Evolutionary conservation across 1,140 invertebrate species (phyloP).

Genomic region (Tribolium madens): DNA sequence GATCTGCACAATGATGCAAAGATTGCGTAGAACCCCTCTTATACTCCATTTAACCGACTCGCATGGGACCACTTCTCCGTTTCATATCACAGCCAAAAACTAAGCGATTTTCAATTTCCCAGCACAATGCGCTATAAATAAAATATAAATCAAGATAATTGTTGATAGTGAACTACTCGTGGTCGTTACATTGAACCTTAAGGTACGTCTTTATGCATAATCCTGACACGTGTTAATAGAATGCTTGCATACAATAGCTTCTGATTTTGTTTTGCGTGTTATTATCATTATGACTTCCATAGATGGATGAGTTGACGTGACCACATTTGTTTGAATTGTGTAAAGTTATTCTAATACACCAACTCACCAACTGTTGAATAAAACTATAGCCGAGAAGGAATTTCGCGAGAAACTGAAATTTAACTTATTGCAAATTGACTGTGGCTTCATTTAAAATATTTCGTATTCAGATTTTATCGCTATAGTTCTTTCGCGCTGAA

Average conservation of each 20-base stretch:
- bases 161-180: background rate
- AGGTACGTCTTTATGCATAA: background rate
- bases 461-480: background rate
- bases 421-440: background rate
- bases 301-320: background rate
- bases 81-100: slow-evolving; percentile 3
- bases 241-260: slow-evolving; percentile 5
- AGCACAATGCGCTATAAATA: background rate
- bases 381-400: background rate
- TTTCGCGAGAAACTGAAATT: background rate
- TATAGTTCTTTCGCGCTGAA: background rate
- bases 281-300: background rate
- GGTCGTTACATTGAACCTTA: background rate
- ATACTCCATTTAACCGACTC: background rate
- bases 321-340: background rate
- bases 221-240: background rate
- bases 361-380: background rate
- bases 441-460: background rate
- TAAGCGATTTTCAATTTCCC: background rate
- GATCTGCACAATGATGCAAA: slow-evolving; percentile 6
- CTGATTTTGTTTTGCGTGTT: background rate
- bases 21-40: slow-evolving; percentile 4
- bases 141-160: background rate
- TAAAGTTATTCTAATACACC: background rate
- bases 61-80: background rate